Percentiles rank a stretch among this genome's conserved stretches.
Conservation (phyloP, 2,113 vertebrate genomes). For the Oreotrochilus melanogaster region DNA sequence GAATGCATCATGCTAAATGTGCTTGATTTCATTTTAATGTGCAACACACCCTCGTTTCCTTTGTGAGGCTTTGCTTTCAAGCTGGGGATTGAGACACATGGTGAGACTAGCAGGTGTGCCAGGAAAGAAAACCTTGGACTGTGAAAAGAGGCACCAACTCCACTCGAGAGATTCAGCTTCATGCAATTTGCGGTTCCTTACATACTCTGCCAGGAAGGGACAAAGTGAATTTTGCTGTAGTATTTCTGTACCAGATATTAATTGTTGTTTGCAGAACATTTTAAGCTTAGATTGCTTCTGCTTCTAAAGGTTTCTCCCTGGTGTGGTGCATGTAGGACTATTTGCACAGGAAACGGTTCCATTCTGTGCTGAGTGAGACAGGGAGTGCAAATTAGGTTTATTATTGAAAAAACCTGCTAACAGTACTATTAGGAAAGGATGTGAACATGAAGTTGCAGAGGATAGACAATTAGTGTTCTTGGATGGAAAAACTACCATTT, state of each 20-base stretch:
- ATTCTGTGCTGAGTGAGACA: background rate
- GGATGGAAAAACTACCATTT: background rate
- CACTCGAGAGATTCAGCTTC: background rate
- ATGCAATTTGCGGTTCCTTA: background rate
- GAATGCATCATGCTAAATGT: background rate
- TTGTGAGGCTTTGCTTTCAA: slow-evolving; percentile 19
- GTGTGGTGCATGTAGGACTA: background rate
- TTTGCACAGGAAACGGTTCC: background rate
- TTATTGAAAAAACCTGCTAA: background rate
- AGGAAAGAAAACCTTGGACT: background rate
- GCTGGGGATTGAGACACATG: background rate
- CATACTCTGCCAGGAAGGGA: background rate
- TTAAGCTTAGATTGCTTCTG: background rate
- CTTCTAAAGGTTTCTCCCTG: background rate
- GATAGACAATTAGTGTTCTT: background rate
- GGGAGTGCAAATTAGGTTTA: background rate
- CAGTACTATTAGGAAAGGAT: background rate
- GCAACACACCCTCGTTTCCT: background rate
- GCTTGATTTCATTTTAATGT: background rate
- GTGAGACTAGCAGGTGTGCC: background rate
- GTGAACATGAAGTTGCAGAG: background rate
- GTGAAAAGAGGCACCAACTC: slow-evolving; percentile 6
- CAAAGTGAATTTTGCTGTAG: background rate
- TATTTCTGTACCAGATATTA: background rate
- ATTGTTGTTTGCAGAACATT: background rate